These are phyloP conservation scores for Temnothorax longispinosus DNA, from an alignment of 1,140 invertebrate genomes.

Conservation along the genomic window DNA sequence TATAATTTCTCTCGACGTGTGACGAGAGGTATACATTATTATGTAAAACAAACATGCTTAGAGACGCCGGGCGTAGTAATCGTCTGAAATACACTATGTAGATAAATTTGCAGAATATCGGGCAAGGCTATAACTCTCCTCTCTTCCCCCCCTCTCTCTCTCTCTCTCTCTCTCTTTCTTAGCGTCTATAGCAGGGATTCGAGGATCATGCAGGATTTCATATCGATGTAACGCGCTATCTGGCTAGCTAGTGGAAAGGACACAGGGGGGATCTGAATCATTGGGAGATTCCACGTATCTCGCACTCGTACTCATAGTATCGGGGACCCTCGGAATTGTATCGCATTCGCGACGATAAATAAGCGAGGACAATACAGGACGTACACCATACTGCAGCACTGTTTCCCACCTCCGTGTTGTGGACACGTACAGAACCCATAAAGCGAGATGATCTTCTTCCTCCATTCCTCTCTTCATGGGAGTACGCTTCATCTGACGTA, in stretches of 20 bases:
- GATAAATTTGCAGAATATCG: conserved; percentile 47
- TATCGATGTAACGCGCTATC: conserved; percentile 57
- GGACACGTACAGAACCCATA: conserved; percentile 68
- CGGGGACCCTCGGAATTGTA: conserved; percentile 54
- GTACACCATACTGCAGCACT: conserved; percentile 29
- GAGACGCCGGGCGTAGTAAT: neutral
- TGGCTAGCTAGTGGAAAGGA: conserved; percentile 28
- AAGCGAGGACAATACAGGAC: conserved; percentile 71
- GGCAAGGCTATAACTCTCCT: conserved; percentile 34
- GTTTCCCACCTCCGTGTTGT: conserved; percentile 10
- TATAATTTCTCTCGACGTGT: neutral
- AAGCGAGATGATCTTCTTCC: conserved; percentile 66
- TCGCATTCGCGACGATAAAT: conserved; percentile 67
- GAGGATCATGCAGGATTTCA: conserved; percentile 55
- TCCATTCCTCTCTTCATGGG: conserved; percentile 45
- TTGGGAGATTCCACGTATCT: conserved; percentile 57
- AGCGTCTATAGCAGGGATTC: conserved; percentile 36
- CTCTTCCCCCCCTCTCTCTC: too few species aligned
- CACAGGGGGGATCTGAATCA: conserved; percentile 52
- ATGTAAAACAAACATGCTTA: conserved; percentile 3
- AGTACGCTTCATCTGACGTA: conserved; percentile 47
- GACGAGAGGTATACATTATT: neutral
- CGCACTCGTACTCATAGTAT: neutral
- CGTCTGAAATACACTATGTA: conserved; percentile 6
- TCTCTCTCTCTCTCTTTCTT: neutral